These are phyloP conservation scores for Drosophila ficusphila DNA, from an alignment of 1,140 invertebrate species.

Conservation along the genomic window DNA sequence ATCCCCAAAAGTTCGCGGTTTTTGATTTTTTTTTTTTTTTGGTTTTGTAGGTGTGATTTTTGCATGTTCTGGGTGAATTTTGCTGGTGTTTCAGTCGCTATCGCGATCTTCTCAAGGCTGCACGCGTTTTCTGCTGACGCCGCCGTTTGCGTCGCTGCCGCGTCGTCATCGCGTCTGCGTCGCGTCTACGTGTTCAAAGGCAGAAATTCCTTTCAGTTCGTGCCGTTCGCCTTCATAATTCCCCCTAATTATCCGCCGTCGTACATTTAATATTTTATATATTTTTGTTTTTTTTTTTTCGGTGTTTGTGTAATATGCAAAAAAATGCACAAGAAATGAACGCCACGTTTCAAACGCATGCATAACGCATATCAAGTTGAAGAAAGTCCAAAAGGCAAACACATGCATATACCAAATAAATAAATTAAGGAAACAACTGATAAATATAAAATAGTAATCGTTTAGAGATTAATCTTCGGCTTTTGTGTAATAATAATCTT, in stretches of 20 bases:
- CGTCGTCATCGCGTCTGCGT: conserved; percentile 44
- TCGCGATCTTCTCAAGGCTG: conserved; percentile 60
- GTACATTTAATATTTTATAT: background rate
- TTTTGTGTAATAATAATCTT: conserved; percentile 28
- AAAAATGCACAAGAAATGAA: conserved; percentile 48
- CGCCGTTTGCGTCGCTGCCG: conserved; percentile 38
- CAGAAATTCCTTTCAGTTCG: conserved; percentile 72
- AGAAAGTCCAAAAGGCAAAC: conserved; percentile 29
- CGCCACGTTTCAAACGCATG: conserved; percentile 55
- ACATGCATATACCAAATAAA: conserved; percentile 11
- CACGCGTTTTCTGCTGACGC: conserved; percentile 33
- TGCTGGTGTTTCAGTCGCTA: conserved; percentile 28
- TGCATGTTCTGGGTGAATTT: conserved; percentile 12
- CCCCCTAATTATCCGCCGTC: conserved; percentile 23
- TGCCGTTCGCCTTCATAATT: conserved; percentile 57
- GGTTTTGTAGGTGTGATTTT: conserved; percentile 15
- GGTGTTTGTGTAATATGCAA: conserved; percentile 24
- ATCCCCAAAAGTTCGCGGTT: background rate
- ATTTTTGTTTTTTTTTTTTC: conserved; percentile 3
- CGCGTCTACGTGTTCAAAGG: conserved; percentile 72
- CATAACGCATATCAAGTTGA: conserved; percentile 30
- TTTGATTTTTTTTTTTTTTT: background rate
- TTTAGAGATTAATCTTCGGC: conserved; percentile 13
- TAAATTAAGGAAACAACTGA: background rate
- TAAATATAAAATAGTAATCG: background rate